These are phyloP conservation scores for Eudasyphora cyanicolor DNA, from an alignment of 2,888 invertebrate genomes.

Conservation along the genomic window DNA sequence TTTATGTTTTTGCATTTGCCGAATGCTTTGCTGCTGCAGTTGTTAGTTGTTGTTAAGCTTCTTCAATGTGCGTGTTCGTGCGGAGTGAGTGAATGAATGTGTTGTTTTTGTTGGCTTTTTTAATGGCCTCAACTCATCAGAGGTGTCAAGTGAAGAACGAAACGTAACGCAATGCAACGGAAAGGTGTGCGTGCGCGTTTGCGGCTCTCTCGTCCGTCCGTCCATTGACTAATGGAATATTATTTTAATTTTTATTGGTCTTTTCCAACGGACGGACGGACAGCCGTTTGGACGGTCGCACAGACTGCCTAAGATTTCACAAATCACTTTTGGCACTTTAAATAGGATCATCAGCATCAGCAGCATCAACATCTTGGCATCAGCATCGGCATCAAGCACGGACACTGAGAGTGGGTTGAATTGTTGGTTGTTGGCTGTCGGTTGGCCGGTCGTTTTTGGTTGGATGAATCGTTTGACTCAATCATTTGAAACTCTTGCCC, in stretches of 20 bases:
- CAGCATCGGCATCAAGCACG: neutral
- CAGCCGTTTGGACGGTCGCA: too few relatives aligned
- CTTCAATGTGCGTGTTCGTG: constrained; percentile 13
- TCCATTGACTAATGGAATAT: constrained; percentile 57
- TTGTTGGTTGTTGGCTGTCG: constrained; percentile 4
- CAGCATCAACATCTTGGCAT: constrained; percentile 12
- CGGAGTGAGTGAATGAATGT: neutral
- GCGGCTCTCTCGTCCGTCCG: constrained; percentile 30
- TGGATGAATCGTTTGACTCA: constrained; percentile 39
- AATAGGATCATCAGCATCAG: constrained; percentile 63
- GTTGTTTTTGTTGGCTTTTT: constrained; percentile 43
- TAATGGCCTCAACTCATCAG: constrained; percentile 60
- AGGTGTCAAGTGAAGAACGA: constrained; percentile 51
- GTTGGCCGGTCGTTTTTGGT: constrained; percentile 16
- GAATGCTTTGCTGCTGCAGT: neutral
- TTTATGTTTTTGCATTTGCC: constrained; percentile 19
- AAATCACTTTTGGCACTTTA: constrained; percentile 64
- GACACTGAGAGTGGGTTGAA: constrained; percentile 53
- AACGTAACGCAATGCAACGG: constrained; percentile 17
- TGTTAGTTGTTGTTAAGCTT: neutral
- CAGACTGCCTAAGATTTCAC: constrained; percentile 57
- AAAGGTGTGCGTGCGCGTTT: constrained; percentile 34
- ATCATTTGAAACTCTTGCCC: constrained; percentile 36
- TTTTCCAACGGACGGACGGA: constrained; percentile 15
- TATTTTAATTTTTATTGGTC: constrained; percentile 59